Percentiles rank a stretch among this genome's conserved stretches.
Conservation (phyloP, 2,888 invertebrate genomes). For the Barypeithes pellucidus region DNA sequence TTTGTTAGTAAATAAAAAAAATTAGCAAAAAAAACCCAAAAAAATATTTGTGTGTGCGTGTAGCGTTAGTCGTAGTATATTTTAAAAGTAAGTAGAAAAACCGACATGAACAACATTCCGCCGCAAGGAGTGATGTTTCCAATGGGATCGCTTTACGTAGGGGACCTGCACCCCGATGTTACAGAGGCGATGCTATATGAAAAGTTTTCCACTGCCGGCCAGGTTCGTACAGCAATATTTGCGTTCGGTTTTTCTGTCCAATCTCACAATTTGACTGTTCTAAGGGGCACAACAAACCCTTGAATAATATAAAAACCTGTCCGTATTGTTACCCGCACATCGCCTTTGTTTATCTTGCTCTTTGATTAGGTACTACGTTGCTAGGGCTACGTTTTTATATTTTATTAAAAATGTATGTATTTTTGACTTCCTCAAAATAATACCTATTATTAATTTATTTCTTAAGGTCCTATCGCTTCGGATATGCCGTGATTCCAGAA, state of each 20-base stretch:
- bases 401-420: not conserved
- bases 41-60: conserved; percentile 44
- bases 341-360: not conserved
- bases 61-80: conserved; percentile 41
- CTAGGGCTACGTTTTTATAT: not conserved
- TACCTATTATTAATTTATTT: not conserved
- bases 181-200: conserved; percentile 99
- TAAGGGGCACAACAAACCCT: not conserved
- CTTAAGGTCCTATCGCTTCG: conserved; percentile 92
- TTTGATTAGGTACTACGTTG: not conserved
- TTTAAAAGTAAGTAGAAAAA: conserved; percentile 26
- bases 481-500: conserved; percentile 98
- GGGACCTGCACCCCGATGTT: conserved; percentile 98
- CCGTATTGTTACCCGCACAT: not conserved
- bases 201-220: conserved; percentile 98
- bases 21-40: conserved; percentile 45
- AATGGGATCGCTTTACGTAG: conserved; percentile 98
- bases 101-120: conserved; percentile 56
- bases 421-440: not conserved
- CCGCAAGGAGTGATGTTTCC: conserved; percentile 78
- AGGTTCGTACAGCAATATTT: conserved; percentile 66
- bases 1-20: conserved; percentile 39
- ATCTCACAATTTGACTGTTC: too few species aligned
- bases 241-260: too few species aligned
- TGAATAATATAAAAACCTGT: not conserved